Evolutionary conservation across 2,113 vertebrate genomes (phyloP).

Genomic region (Eretmochelys imbricata): DNA sequence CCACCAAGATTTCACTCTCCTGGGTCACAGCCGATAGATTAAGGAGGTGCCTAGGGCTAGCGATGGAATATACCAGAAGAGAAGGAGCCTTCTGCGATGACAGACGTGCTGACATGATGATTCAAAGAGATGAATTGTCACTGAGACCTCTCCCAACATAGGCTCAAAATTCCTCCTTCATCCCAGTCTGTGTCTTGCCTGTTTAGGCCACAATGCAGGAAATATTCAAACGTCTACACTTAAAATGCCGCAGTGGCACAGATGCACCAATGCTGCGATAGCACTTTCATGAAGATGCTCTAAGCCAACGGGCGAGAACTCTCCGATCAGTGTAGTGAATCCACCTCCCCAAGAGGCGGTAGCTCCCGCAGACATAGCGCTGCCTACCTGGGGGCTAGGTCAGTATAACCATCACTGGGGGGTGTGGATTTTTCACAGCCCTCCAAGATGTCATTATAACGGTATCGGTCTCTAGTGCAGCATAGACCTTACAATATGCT

Average conservation of each 20-base stretch:
- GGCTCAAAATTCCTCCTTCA: not conserved
- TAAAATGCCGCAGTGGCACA: not conserved
- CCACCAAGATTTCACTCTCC: not conserved
- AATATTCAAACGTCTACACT: not conserved
- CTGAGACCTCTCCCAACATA: not conserved
- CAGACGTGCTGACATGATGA: not conserved
- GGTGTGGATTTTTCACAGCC: not conserved
- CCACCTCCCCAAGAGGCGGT: too few relatives aligned
- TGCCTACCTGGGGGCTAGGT: too few relatives aligned
- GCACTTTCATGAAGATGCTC: not conserved
- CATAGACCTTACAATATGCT: not conserved
- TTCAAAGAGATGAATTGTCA: not conserved
- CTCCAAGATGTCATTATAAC: too few relatives aligned
- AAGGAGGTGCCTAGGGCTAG: not conserved
- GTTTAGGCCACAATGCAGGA: not conserved
- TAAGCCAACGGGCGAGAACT: too few relatives aligned
- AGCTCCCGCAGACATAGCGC: too few relatives aligned
- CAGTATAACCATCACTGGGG: not conserved
- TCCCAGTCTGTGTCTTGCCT: not conserved
- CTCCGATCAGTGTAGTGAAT: too few relatives aligned
- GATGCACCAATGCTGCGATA: too few relatives aligned
- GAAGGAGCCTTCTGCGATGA: not conserved
- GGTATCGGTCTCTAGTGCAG: not conserved
- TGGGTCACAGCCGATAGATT: not conserved
- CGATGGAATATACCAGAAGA: fast-evolving